Percentiles rank a stretch among this genome's conserved stretches.
phyloP scores from a whole-genome alignment of 2,113 vertebrate species.

The Phyllostomus hastatus region DNA sequence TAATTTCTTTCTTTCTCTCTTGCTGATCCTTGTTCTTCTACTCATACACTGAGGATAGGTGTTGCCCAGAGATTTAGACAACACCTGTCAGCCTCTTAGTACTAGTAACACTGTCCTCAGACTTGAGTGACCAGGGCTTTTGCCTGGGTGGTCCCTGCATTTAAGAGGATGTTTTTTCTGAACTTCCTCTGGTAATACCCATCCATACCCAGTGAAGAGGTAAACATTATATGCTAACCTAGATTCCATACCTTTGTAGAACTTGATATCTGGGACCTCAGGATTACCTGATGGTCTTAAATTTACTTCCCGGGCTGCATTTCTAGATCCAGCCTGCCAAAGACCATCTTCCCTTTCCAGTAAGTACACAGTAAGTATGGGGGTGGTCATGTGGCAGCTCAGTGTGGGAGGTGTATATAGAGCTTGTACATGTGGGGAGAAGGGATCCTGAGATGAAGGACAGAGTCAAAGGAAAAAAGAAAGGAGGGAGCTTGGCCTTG shows the following conservation, averaged over 20 bases:
- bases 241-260: background rate
- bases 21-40: background rate
- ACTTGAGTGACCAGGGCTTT: background rate
- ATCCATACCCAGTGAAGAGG: background rate
- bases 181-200: background rate
- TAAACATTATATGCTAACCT: background rate
- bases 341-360: background rate
- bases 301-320: background rate
- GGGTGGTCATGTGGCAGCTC: background rate
- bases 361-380: background rate
- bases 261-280: background rate
- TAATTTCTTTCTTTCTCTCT: background rate
- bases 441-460: background rate
- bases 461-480: background rate
- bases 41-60: background rate
- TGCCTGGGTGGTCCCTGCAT: background rate
- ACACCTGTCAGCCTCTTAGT: background rate
- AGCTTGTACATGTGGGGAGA: background rate
- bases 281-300: background rate
- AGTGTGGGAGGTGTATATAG: background rate
- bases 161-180: background rate
- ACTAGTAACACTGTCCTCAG: background rate
- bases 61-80: background rate
- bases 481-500: background rate
- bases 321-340: background rate